phyloP scores from a whole-genome alignment of 2,888 invertebrate species.

The Drosophila tripunctata region DNA sequence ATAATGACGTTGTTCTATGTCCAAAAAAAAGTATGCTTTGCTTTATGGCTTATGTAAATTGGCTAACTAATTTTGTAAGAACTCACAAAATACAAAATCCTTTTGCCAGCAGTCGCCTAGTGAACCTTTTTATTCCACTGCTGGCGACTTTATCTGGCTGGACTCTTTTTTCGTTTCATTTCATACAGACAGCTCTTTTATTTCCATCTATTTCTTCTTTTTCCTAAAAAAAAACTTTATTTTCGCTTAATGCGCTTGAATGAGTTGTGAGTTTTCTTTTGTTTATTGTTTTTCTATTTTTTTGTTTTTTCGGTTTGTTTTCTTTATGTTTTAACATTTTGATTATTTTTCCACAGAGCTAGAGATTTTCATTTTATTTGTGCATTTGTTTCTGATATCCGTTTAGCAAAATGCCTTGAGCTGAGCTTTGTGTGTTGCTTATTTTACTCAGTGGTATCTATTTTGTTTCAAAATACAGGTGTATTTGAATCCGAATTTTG shows the following conservation, averaged over 20 bases:
- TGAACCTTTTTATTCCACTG: conserved; percentile 56
- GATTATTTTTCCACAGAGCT: conserved; percentile 11
- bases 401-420: conserved; percentile 49
- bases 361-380: conserved; percentile 41
- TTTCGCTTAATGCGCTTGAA: conserved; percentile 73
- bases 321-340: conserved; percentile 61
- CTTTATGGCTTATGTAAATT: conserved; percentile 68
- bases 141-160: conserved; percentile 51
- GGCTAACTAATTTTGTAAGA: conserved; percentile 56
- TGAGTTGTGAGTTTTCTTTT: conserved; percentile 49
- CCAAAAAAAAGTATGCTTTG: conserved; percentile 36
- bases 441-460: background rate
- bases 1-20: conserved; percentile 4
- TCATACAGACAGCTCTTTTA: conserved; percentile 17
- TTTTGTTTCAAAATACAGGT: background rate
- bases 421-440: conserved; percentile 31
- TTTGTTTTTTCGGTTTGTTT: conserved; percentile 16
- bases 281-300: conserved; percentile 32
- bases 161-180: conserved; percentile 58
- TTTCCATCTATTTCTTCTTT: conserved; percentile 12
- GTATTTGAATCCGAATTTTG: background rate
- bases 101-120: conserved; percentile 40
- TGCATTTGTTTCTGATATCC: conserved; percentile 49
- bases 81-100: conserved; percentile 53
- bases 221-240: conserved; percentile 52